phyloP scores from a whole-genome alignment of 2,888 invertebrate genomes.

The Petrolisthes cinctipes region DNA sequence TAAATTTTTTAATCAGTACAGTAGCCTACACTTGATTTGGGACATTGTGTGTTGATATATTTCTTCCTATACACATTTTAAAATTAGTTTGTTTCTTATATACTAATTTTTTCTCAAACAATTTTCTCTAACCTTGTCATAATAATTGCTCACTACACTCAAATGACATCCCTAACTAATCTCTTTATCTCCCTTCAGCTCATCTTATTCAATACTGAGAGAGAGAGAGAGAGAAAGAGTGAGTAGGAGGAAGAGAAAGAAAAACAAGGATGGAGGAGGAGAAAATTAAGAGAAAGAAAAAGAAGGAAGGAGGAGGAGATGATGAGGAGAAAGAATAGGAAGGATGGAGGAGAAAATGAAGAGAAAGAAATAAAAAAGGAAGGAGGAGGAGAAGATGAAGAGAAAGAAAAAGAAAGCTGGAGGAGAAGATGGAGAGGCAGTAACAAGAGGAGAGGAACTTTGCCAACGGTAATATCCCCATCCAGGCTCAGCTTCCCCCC shows the following conservation, averaged over 20 bases:
- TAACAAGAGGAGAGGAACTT: constrained; percentile 27
- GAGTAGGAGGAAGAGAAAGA: neutral
- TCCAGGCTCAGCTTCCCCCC: constrained; percentile 28
- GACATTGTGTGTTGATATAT: no score
- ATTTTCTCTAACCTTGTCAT: no score
- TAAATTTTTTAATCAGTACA: no score
- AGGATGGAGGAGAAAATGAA: constrained; percentile 2
- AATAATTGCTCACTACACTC: no score
- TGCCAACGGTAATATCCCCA: constrained; percentile 28
- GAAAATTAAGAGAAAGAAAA: neutral
- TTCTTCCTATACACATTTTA: no score
- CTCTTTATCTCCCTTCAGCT: no score
- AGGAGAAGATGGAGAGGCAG: neutral
- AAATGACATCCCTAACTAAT: no score
- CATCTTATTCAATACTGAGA: no score
- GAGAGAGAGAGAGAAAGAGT: neutral
- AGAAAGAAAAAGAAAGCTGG: neutral
- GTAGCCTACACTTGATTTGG: no score
- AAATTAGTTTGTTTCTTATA: no score
- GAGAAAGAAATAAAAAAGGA: neutral
- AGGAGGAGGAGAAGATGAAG: neutral
- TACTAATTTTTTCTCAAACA: no score
- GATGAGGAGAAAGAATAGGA: neutral
- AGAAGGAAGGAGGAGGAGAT: neutral
- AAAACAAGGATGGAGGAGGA: neutral